Evolutionary conservation across 2,113 vertebrate species (phyloP).

Genomic region (Crypturellus undulatus): DNA sequence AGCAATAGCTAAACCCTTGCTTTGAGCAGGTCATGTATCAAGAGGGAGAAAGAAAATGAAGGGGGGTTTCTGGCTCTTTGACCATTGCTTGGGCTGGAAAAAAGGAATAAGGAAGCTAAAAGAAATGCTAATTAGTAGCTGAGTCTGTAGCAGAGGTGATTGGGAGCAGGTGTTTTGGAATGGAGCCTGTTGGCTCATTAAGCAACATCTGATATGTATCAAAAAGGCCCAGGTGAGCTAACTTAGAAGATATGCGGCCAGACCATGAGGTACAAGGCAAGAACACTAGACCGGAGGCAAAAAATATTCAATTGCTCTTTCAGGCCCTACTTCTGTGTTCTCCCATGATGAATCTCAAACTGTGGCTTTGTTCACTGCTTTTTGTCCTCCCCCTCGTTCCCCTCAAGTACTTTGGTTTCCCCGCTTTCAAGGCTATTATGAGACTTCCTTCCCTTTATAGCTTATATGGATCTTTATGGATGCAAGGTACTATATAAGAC

Average conservation of each 20-base stretch:
- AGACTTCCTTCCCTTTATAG: not conserved
- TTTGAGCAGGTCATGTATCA: not conserved
- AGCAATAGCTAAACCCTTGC: not conserved
- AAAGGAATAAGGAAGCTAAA: not conserved
- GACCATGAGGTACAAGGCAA: not conserved
- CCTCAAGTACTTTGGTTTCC: not conserved
- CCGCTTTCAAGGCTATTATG: not conserved
- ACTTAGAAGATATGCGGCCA: fast-evolving
- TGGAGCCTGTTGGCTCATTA: not conserved
- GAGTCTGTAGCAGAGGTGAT: not conserved
- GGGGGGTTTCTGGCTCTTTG: not conserved
- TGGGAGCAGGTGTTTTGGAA: not conserved
- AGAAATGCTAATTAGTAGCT: not conserved
- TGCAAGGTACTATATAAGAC: not conserved
- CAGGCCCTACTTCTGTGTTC: not conserved
- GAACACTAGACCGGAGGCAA: not conserved
- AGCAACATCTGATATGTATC: fast-evolving
- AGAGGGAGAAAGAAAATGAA: not conserved
- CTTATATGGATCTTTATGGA: not conserved
- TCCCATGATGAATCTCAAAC: not conserved
- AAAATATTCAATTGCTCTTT: not conserved
- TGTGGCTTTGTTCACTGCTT: not conserved
- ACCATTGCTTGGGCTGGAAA: not conserved
- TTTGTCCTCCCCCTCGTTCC: not conserved
- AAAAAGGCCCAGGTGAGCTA: not conserved